Evolutionary conservation across 2,797 vertebrate species (phyloP).

Genomic region (Limnodromus scolopaceus): DNA sequence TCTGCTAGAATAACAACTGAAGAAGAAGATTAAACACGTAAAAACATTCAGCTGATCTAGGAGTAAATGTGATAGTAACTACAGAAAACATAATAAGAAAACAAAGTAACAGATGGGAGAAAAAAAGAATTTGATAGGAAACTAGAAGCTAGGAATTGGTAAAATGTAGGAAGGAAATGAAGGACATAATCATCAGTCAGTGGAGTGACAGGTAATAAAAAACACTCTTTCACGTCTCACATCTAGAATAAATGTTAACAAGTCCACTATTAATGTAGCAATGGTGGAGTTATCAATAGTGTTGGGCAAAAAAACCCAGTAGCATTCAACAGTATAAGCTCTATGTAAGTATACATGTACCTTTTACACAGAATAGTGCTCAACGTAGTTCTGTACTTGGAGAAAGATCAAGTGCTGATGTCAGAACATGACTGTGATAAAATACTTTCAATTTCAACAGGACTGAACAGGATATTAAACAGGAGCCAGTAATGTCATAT

Average conservation of each 20-base stretch:
- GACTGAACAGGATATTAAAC: not conserved
- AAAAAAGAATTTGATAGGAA: not conserved
- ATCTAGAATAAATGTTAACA: not conserved
- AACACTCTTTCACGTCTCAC: not conserved
- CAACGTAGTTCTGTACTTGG: not conserved
- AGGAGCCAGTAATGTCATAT: not conserved
- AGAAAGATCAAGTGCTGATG: not conserved
- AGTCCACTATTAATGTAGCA: not conserved
- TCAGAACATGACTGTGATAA: not conserved
- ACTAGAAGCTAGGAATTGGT: not conserved
- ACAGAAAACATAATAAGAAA: not conserved
- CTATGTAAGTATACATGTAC: not conserved
- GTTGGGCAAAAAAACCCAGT: not conserved
- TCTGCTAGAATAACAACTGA: not conserved
- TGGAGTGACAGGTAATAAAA: not conserved
- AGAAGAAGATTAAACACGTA: not conserved
- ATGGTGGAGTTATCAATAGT: not conserved
- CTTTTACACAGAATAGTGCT: not conserved
- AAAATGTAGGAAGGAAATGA: not conserved
- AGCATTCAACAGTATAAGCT: not conserved
- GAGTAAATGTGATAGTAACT: not conserved
- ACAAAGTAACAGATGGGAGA: not conserved
- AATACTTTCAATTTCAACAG: constrained; percentile 9
- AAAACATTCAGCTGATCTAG: not conserved
- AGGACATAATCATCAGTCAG: not conserved